phyloP scores from a whole-genome alignment of 2,888 invertebrate species.

The Eudemis profundana region DNA sequence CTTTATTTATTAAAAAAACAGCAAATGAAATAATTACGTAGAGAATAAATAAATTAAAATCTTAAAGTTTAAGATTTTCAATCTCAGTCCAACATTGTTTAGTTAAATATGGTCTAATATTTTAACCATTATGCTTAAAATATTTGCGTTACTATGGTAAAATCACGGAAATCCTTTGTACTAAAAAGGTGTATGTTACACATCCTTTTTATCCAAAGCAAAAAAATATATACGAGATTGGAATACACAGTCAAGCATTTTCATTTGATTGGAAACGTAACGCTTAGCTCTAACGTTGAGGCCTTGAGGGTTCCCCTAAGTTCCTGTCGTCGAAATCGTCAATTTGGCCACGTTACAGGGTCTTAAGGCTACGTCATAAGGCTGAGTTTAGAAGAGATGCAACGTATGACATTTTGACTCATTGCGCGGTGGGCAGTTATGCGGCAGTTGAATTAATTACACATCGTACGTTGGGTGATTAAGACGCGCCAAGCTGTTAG shows the following conservation, averaged over 20 bases:
- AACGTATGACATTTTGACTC: slow-evolving; percentile 29
- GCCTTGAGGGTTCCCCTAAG: slow-evolving; percentile 10
- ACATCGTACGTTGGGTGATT: slow-evolving; percentile 40
- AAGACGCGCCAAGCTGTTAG: slow-evolving; percentile 38
- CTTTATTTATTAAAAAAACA: too few species aligned
- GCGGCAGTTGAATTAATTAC: slow-evolving; percentile 40
- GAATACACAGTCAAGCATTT: slow-evolving; percentile 4
- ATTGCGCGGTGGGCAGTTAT: slow-evolving; percentile 36
- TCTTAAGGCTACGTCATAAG: slow-evolving; percentile 3
- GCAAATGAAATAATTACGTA: too few species aligned
- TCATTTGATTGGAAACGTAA: slow-evolving; percentile 25
- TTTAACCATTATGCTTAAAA: too few species aligned
- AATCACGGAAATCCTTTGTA: too few species aligned
- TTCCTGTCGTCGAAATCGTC: slow-evolving; percentile 17
- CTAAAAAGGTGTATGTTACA: too few species aligned
- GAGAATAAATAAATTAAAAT: too few species aligned
- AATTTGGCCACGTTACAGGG: background rate
- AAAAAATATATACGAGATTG: background rate
- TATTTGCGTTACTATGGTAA: too few species aligned
- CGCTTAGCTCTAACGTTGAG: slow-evolving; percentile 9
- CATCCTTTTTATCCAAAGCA: background rate
- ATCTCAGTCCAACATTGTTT: too few species aligned
- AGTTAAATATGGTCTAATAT: too few species aligned
- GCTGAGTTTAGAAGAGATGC: slow-evolving; percentile 3
- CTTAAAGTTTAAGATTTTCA: too few species aligned